A percentile compares a stretch with the other conserved stretches of the same genome.
phyloP scores from a whole-genome alignment of 2,113 vertebrate genomes.

The Zosterops japonicus region DNA sequence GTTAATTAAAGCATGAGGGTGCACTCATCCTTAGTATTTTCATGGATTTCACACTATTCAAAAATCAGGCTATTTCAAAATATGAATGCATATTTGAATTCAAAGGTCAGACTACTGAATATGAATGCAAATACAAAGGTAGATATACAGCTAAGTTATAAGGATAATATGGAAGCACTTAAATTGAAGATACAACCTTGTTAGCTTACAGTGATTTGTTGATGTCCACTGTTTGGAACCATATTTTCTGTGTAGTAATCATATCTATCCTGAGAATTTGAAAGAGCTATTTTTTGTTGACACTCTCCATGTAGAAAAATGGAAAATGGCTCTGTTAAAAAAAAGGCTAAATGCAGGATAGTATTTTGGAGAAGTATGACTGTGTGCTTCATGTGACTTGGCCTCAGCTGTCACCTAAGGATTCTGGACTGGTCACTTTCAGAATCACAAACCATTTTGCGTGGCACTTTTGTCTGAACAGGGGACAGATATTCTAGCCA shows the following conservation, averaged over 20 bases:
- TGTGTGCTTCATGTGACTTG: neutral
- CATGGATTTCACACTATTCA: constrained; percentile 7
- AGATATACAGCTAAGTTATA: neutral
- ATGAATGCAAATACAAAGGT: constrained; percentile 7
- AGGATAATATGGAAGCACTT: neutral
- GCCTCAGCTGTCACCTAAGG: neutral
- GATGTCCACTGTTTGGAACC: neutral
- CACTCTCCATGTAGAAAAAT: neutral
- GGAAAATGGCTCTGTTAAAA: neutral
- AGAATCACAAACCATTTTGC: neutral
- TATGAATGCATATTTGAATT: constrained; percentile 34
- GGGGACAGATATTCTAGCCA: neutral
- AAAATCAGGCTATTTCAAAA: constrained; percentile 27
- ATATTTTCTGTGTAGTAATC: neutral
- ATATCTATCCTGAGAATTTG: neutral
- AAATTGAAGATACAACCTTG: neutral
- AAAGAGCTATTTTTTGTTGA: neutral
- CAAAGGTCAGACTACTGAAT: constrained; percentile 38
- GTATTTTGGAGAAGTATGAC: neutral
- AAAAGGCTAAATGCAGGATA: neutral
- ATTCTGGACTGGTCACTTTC: neutral
- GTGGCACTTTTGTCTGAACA: neutral
- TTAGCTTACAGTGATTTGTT: neutral
- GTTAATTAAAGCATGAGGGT: constrained; percentile 43
- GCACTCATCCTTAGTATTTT: constrained; percentile 35